Evolutionary conservation across 2,888 invertebrate species (phyloP).

Genomic region (Tribolium freemani): DNA sequence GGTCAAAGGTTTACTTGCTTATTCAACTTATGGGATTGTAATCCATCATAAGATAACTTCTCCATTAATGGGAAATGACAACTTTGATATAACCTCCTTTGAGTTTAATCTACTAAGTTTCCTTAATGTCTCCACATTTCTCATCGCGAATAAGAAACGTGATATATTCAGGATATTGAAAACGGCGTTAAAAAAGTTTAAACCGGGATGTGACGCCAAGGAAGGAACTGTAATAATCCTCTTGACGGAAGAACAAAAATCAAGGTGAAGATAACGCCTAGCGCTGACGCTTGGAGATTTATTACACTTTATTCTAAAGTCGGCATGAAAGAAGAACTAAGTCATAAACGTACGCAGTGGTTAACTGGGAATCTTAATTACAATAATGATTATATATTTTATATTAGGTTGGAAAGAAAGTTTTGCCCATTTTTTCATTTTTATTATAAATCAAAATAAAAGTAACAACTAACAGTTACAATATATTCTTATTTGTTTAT

Average conservation of each 20-base stretch:
- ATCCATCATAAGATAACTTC: slow-evolving; percentile 54
- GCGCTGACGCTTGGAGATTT: neutral
- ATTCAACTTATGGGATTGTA: slow-evolving; percentile 53
- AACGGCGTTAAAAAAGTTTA: slow-evolving; percentile 41
- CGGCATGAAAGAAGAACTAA: neutral
- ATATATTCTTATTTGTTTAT: no score
- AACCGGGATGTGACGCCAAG: neutral
- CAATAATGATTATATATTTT: no score
- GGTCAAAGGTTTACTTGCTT: slow-evolving; percentile 21
- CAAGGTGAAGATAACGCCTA: slow-evolving; percentile 1
- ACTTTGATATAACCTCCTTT: slow-evolving; percentile 31
- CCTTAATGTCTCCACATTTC: slow-evolving; percentile 28
- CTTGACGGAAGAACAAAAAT: slow-evolving; percentile 5
- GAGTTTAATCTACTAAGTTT: slow-evolving; percentile 39
- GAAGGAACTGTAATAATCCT: slow-evolving; percentile 42
- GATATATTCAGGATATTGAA: slow-evolving; percentile 23
- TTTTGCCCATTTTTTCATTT: no score
- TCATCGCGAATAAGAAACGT: slow-evolving; percentile 21
- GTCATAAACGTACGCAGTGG: neutral
- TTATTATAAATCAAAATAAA: no score
- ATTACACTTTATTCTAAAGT: neutral
- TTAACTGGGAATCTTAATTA: no score
- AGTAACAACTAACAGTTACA: no score
- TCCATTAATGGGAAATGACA: slow-evolving; percentile 42
- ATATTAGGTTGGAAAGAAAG: no score